A percentile compares a stretch with the other conserved stretches of the same genome.
Evolutionary conservation across 2,888 invertebrate species (phyloP).

Genomic region (Steromphala cineraria): DNA sequence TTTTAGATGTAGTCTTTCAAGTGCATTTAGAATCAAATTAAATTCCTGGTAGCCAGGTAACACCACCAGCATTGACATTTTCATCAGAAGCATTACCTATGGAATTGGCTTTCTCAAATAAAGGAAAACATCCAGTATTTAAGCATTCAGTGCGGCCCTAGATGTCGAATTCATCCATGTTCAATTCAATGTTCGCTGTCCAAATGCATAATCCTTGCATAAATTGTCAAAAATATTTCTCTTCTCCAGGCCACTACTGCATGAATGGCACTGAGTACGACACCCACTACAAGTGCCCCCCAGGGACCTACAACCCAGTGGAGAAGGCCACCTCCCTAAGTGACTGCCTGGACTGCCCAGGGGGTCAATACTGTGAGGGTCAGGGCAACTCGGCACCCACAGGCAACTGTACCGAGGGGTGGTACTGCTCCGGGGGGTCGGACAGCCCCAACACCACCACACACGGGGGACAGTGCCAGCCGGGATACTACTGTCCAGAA

Average conservation of each 20-base stretch:
- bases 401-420: slow-evolving; percentile 65
- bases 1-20: too few relatives aligned
- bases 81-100: too few relatives aligned
- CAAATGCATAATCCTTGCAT: too few relatives aligned
- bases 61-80: too few relatives aligned
- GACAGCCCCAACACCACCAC: slow-evolving; percentile 61
- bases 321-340: slow-evolving; percentile 41
- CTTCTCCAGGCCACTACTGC: slow-evolving; percentile 67
- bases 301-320: slow-evolving; percentile 68
- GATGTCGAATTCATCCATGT: too few relatives aligned
- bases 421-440: slow-evolving; percentile 67
- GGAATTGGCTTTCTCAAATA: too few relatives aligned
- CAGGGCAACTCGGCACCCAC: slow-evolving; percentile 64
- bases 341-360: slow-evolving; percentile 67
- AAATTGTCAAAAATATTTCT: background rate
- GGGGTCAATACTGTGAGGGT: slow-evolving; percentile 70
- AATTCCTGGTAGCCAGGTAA: too few relatives aligned
- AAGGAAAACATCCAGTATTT: too few relatives aligned
- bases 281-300: slow-evolving; percentile 64
- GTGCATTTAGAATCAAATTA: too few relatives aligned
- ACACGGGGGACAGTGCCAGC: slow-evolving; percentile 64
- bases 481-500: slow-evolving; percentile 69
- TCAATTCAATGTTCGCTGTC: too few relatives aligned
- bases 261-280: slow-evolving; percentile 63
- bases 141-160: too few relatives aligned